Percentiles rank a stretch among this genome's conserved stretches.
phyloP scores from a whole-genome alignment of 2,113 vertebrate genomes.

The Mirza zaza region DNA sequence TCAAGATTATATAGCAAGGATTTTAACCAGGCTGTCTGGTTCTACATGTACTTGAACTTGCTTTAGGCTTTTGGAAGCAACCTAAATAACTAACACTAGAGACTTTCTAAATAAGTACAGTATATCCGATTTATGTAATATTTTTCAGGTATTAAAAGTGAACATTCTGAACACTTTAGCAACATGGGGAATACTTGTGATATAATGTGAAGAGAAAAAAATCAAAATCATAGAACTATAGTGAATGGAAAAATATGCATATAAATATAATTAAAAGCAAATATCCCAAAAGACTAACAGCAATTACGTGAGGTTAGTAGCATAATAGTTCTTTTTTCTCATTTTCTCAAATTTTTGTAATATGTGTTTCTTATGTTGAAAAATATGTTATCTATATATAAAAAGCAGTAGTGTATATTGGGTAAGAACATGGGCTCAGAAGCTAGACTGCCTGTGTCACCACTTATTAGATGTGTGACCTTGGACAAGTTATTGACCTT shows the following conservation, averaged over 20 bases:
- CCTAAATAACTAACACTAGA: not conserved
- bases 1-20: not conserved
- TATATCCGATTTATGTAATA: not conserved
- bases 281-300: not conserved
- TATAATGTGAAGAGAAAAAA: not conserved
- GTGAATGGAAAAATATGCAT: not conserved
- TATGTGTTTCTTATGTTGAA: not conserved
- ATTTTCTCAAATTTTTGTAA: not conserved
- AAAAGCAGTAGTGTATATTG: not conserved
- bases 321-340: not conserved
- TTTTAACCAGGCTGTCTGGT: not conserved
- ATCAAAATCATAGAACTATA: constrained; percentile 7
- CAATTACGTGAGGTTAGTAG: not conserved
- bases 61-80: not conserved
- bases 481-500: not conserved
- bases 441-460: not conserved
- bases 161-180: not conserved
- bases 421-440: not conserved
- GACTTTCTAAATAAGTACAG: not conserved
- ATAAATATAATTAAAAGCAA: constrained; percentile 3
- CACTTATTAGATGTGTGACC: not conserved
- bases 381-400: not conserved
- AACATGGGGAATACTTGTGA: not conserved
- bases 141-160: not conserved
- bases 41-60: not conserved